Evolutionary conservation across 2,113 vertebrate genomes (phyloP).

Genomic region (Clinocottus analis): DNA sequence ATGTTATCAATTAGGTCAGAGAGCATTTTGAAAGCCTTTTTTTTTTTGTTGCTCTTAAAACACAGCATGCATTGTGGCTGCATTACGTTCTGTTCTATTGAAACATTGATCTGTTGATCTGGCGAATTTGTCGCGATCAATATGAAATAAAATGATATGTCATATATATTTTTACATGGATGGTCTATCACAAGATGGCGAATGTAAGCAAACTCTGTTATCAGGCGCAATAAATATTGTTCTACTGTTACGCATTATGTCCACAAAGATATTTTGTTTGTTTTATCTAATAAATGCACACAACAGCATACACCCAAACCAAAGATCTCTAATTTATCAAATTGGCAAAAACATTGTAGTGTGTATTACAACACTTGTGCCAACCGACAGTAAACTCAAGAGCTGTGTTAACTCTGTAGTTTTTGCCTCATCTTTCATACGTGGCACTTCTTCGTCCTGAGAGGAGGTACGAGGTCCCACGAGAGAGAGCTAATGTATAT

Average conservation of each 20-base stretch:
- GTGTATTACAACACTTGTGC: not conserved
- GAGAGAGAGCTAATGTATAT: conserved; percentile 33
- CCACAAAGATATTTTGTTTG: not conserved
- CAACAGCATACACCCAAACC: not conserved
- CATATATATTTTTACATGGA: not conserved
- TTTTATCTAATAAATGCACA: not conserved
- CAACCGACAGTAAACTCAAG: not conserved
- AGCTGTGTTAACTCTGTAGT: not conserved
- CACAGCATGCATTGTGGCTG: not conserved
- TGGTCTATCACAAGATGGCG: not conserved
- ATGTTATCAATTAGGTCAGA: not conserved
- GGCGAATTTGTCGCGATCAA: not conserved
- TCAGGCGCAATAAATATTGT: not conserved
- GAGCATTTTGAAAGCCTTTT: not conserved
- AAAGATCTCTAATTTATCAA: conserved; percentile 13
- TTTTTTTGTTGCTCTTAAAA: not conserved
- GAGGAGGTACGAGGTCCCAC: conserved; percentile 24
- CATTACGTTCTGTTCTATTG: not conserved
- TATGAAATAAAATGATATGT: not conserved
- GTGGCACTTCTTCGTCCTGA: not conserved
- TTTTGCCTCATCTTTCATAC: not conserved
- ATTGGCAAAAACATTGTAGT: not conserved
- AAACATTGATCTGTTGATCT: conserved; percentile 5
- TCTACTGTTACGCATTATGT: not conserved
- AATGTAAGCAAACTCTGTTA: not conserved